These are phyloP conservation scores for Danio aesculapii DNA, from an alignment of 2,797 vertebrate genomes.

Conservation along the genomic window DNA sequence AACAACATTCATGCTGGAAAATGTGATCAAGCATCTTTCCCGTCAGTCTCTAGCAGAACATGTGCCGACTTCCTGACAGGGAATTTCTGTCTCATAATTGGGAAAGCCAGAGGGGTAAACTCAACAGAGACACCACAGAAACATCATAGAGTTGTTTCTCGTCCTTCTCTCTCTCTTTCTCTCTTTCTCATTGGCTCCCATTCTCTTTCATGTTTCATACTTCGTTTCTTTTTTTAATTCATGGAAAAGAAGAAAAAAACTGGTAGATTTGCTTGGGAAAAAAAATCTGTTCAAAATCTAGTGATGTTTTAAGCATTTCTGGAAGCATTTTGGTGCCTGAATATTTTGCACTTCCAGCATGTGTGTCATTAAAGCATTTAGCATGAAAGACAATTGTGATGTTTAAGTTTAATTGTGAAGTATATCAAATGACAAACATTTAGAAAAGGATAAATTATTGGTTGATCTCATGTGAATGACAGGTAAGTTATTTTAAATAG, in stretches of 20 bases:
- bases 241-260: background rate
- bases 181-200: slow-evolving; percentile 1
- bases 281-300: background rate
- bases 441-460: no score
- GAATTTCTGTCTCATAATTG: slow-evolving; percentile 47
- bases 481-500: no score
- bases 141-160: background rate
- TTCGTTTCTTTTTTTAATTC: background rate
- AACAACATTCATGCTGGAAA: slow-evolving; percentile 15
- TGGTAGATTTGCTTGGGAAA: background rate
- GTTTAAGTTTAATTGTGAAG: no score
- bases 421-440: no score
- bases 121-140: slow-evolving; percentile 43
- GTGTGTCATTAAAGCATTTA: no score
- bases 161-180: background rate
- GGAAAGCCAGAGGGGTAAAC: slow-evolving; percentile 53
- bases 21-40: slow-evolving; percentile 38
- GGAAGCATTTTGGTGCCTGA: background rate
- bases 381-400: no score
- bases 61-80: slow-evolving; percentile 41
- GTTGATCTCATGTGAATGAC: no score
- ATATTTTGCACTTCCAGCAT: background rate
- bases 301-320: background rate
- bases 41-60: slow-evolving; percentile 20
- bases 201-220: background rate